Percentiles rank a stretch among this genome's conserved stretches.
Conservation (phyloP, 2,888 invertebrate genomes). For the Pollenia labialis region DNA sequence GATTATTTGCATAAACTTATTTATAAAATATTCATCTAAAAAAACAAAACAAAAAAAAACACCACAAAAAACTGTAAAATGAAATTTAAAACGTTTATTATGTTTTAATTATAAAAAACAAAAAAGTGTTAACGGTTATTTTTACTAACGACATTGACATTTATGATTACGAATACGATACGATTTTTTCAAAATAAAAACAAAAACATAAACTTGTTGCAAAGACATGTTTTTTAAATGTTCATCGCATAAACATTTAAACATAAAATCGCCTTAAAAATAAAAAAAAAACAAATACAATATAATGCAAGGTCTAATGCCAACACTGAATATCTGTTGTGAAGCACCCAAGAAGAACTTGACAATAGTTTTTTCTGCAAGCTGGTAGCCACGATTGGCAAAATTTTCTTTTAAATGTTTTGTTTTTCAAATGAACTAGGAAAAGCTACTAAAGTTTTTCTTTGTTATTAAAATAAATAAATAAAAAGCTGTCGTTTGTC, state of each 20-base stretch:
- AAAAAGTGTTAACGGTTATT: constrained; percentile 28
- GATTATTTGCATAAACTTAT: no score
- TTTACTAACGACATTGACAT: constrained; percentile 40
- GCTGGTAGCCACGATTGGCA: neutral
- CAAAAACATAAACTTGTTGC: neutral
- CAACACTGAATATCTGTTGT: constrained; percentile 41
- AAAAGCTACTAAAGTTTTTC: neutral
- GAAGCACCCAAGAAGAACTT: neutral
- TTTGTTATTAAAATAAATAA: neutral
- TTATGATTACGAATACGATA: constrained; percentile 35
- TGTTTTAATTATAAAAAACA: neutral
- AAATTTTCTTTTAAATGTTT: neutral
- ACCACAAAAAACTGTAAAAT: neutral
- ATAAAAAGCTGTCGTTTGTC: neutral
- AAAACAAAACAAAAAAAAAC: neutral
- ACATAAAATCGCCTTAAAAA: neutral
- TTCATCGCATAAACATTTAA: neutral
- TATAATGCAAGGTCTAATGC: constrained; percentile 43
- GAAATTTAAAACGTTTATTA: constrained; percentile 37
- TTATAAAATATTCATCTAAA: no score
- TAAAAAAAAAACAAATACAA: constrained; percentile 5
- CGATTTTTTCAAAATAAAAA: neutral
- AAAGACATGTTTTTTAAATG: neutral
- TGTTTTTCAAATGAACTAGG: no score
- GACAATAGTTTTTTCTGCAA: neutral